phyloP scores from a whole-genome alignment of 2,113 vertebrate species.

The Syngnathoides biaculeatus region DNA sequence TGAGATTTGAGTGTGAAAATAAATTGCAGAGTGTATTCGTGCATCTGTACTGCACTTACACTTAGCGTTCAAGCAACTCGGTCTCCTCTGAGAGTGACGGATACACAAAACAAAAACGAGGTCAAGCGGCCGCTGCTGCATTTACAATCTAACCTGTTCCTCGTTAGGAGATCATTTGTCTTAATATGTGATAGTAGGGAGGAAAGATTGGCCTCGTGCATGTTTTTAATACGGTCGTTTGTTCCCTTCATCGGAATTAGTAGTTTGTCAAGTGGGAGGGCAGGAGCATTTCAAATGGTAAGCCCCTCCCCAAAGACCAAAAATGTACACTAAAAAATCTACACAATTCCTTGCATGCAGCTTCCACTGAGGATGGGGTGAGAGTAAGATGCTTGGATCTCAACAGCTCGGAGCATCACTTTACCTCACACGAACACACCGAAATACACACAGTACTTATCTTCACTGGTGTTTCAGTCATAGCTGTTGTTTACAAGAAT shows the following conservation, averaged over 20 bases:
- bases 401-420: background rate
- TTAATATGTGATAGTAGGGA: constrained; percentile 55
- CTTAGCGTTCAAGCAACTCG: background rate
- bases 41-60: background rate
- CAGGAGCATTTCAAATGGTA: background rate
- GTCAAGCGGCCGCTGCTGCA: constrained; percentile 45
- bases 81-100: constrained; percentile 8
- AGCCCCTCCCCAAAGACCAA: background rate
- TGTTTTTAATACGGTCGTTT: constrained; percentile 42
- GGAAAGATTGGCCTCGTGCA: constrained; percentile 34
- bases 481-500: background rate
- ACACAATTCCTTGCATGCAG: background rate
- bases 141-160: constrained; percentile 33
- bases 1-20: background rate
- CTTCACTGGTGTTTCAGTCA: background rate
- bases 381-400: background rate
- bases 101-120: constrained; percentile 16
- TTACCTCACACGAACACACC: background rate
- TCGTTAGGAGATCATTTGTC: constrained; percentile 52
- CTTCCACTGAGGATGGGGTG: background rate
- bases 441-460: background rate
- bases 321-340: constrained; percentile 2
- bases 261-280: background rate
- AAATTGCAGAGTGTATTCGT: background rate
- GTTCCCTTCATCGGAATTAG: constrained; percentile 18